Evolutionary conservation across 2,888 invertebrate species (phyloP).

Genomic region (Idaea biselata): DNA sequence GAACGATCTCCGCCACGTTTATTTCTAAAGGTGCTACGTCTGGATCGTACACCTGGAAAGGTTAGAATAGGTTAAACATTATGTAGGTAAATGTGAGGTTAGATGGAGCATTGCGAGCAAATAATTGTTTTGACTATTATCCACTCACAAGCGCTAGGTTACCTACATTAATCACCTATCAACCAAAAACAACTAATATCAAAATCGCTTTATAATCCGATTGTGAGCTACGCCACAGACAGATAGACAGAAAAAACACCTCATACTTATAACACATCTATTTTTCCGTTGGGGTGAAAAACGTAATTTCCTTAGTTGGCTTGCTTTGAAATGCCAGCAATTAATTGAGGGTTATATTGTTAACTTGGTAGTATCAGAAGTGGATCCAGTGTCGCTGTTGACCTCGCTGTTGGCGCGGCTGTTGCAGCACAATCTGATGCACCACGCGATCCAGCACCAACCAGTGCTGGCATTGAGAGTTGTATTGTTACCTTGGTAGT

Average conservation of each 20-base stretch:
- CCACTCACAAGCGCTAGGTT: too few species aligned
- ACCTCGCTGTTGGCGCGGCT: conserved; percentile 64
- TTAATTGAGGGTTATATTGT: conserved; percentile 90
- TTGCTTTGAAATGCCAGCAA: too few species aligned
- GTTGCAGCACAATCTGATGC: conserved; percentile 95
- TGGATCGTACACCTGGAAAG: conserved; percentile 83
- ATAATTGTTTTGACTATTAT: background rate
- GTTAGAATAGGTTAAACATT: background rate
- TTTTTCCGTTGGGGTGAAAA: too few species aligned
- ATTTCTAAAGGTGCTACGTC: conserved; percentile 93
- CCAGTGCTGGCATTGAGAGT: conserved; percentile 95
- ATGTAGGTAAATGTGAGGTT: background rate
- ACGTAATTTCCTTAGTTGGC: too few species aligned
- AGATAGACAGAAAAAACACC: too few species aligned
- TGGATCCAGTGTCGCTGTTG: conserved; percentile 52
- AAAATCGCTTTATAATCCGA: too few species aligned
- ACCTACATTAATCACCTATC: too few species aligned
- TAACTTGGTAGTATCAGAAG: conserved; percentile 58
- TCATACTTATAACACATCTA: too few species aligned
- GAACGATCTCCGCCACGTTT: conserved; percentile 94
- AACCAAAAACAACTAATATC: too few species aligned
- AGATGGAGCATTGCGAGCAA: background rate
- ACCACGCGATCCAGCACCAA: conserved; percentile 95
- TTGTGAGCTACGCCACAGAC: too few species aligned
- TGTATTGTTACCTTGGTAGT: conserved; percentile 82